These are phyloP conservation scores for Pentalonia nigronervosa DNA, from an alignment of 1,140 invertebrate species.

Conservation along the genomic window DNA sequence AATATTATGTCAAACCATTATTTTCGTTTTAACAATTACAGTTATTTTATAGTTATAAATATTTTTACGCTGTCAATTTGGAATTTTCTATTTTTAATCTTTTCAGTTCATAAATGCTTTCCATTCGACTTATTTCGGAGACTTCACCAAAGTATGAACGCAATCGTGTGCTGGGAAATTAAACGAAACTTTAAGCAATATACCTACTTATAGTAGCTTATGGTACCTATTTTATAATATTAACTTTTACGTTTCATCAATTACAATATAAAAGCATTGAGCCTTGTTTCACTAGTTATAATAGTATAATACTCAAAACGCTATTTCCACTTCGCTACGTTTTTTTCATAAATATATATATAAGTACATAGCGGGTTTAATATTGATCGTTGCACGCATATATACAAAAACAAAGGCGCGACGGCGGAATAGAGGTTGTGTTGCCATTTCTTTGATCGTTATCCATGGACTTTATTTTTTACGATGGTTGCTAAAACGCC, in stretches of 20 bases:
- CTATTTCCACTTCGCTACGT: not conserved
- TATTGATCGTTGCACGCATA: not conserved
- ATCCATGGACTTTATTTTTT: not conserved
- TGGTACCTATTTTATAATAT: not conserved
- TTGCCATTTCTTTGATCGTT: not conserved
- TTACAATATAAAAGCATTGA: not conserved
- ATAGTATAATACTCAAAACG: not conserved
- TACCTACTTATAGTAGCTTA: not conserved
- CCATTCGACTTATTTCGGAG: accelerated
- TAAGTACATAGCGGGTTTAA: not conserved
- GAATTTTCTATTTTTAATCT: not conserved
- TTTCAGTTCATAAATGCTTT: not conserved
- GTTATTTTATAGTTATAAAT: not conserved
- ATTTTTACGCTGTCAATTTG: not conserved
- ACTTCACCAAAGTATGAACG: not conserved
- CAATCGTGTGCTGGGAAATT: not conserved
- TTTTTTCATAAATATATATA: not conserved
- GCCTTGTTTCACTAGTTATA: not conserved
- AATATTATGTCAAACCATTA: not conserved
- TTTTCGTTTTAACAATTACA: not conserved
- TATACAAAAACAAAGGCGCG: not conserved
- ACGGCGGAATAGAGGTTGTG: not conserved
- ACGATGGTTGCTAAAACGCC: not conserved
- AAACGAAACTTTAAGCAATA: not conserved
- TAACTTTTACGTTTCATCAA: not conserved